Evolutionary conservation across 2,888 invertebrate species (phyloP), one percentile per base, ranked within the genome.

Genomic region (Cryptocheilus praepositus): DNA sequence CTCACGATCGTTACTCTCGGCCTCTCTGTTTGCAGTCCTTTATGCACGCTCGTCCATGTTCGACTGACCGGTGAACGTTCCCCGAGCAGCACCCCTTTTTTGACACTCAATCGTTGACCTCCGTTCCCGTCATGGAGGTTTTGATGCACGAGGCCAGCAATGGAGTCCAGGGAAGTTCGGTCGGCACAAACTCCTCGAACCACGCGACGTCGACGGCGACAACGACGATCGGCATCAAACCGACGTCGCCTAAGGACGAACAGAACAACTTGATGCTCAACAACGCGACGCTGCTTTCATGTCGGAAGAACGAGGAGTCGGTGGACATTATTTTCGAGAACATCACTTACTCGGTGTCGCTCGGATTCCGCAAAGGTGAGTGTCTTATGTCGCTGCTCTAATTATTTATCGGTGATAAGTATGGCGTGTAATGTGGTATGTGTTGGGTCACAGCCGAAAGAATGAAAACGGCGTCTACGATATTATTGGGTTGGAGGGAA

Each of bases 301-400:
- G 49, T 3, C 18, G 13, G 45, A 19, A 3, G 68, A 73, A 64
- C 1, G 67, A 63, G 13, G 90, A 92, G 15, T 91, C 92, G 0
- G 91, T 95, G 44, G 94, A 95, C 83, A 92, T 96, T 71, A 91
- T 92, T 75, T 95, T 95, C 87, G 92, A 93, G 67, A 92, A 95
- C 83, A 91, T 96, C 72, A 92, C 92, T 0, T 94, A 93, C 83
- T 93, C 92, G 0, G 95, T 95, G 18, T 92, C 91, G 45, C 89
- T 94, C 67, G 95, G 95, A 74, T 92, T 93, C 78, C 91, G 92
- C 82, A 94, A 93, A 92, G 95, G 95, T 95, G 87, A 89, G 56
- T 58, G 7, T n/a, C 16, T 25, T 28, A 2, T 7, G 5, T 11
- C 22, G 3, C n/a, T 55, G 18, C 13, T 5, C n/a, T n/a, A n/a